Percentiles rank a stretch among this genome's conserved stretches.
phyloP scores from a whole-genome alignment of 2,113 vertebrate genomes.

The Eptatretus burgeri region DNA sequence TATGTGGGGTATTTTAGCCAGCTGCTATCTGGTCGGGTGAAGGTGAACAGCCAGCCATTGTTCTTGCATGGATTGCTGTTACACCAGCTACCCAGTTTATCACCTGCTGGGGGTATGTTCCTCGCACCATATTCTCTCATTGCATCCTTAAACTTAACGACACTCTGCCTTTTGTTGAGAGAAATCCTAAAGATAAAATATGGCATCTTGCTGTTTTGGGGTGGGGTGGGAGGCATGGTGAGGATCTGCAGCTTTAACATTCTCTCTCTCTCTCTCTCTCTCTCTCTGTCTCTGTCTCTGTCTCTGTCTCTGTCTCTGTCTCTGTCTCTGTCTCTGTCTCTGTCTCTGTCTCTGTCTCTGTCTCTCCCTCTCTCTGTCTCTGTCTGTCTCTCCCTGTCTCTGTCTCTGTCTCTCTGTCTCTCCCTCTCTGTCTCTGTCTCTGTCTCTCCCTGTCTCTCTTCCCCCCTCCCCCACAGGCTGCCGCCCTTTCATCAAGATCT shows the following conservation, averaged over 20 bases:
- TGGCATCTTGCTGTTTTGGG: too few relatives aligned
- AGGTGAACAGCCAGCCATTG: slow-evolving; percentile 96
- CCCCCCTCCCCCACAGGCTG: too few relatives aligned
- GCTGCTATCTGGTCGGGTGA: slow-evolving; percentile 66
- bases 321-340: too few relatives aligned
- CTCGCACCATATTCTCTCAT: background rate
- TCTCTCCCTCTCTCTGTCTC: too few relatives aligned
- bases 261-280: too few relatives aligned
- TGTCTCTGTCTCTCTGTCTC: too few relatives aligned
- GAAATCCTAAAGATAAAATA: too few relatives aligned
- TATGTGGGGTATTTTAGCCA: slow-evolving; percentile 95
- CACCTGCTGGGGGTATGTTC: slow-evolving; percentile 54
- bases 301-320: too few relatives aligned
- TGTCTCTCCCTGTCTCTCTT: too few relatives aligned
- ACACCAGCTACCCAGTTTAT: slow-evolving; percentile 88
- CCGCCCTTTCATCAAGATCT: slow-evolving; percentile 88
- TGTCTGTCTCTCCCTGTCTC: slow-evolving; percentile 11
- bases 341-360: too few relatives aligned
- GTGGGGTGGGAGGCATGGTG: background rate
- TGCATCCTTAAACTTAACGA: background rate
- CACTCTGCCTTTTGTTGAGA: background rate
- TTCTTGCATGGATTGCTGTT: slow-evolving; percentile 92
- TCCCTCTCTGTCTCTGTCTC: too few relatives aligned
- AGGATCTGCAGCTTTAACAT: slow-evolving; percentile 2
- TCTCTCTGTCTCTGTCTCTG: too few relatives aligned